A percentile compares a stretch with the other conserved stretches of the same genome.
Evolutionary conservation across 2,797 vertebrate genomes (phyloP).

Genomic region (Eidolon dupreanum): DNA sequence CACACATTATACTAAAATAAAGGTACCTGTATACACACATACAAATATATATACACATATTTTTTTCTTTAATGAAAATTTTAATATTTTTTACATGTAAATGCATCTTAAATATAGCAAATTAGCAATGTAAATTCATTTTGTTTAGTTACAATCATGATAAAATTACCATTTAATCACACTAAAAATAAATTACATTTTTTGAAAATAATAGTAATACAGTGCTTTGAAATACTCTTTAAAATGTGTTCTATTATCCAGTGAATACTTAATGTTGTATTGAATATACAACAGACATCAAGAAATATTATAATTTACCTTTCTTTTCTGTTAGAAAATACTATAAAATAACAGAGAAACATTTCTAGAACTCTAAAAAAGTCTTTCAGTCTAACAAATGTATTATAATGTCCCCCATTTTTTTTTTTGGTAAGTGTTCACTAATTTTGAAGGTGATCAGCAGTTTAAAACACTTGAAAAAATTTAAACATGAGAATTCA

Average conservation of each 20-base stretch:
- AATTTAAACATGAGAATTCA: slow-evolving; percentile 58
- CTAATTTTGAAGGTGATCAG: slow-evolving; percentile 62
- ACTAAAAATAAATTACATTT: background rate
- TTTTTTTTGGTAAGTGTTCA: slow-evolving; percentile 31
- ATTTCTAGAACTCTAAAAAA: background rate
- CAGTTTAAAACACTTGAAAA: slow-evolving; percentile 63
- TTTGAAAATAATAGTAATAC: background rate
- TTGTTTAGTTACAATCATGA: background rate
- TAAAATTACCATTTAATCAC: background rate
- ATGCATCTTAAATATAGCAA: background rate
- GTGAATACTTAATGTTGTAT: background rate
- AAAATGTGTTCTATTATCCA: background rate
- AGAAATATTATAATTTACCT: background rate
- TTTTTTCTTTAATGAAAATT: background rate
- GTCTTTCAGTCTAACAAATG: slow-evolving; percentile 27
- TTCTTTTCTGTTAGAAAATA: background rate
- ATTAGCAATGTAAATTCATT: background rate
- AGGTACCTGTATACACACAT: background rate
- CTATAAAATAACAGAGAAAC: slow-evolving; percentile 23
- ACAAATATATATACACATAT: background rate
- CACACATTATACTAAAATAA: background rate
- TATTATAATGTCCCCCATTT: slow-evolving; percentile 24
- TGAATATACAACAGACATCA: background rate
- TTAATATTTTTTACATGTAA: background rate
- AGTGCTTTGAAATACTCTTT: background rate